Base-by-base conservation (phyloP, 1,140 invertebrate genomes). In the Pseudobourletiella spinata region DNA sequence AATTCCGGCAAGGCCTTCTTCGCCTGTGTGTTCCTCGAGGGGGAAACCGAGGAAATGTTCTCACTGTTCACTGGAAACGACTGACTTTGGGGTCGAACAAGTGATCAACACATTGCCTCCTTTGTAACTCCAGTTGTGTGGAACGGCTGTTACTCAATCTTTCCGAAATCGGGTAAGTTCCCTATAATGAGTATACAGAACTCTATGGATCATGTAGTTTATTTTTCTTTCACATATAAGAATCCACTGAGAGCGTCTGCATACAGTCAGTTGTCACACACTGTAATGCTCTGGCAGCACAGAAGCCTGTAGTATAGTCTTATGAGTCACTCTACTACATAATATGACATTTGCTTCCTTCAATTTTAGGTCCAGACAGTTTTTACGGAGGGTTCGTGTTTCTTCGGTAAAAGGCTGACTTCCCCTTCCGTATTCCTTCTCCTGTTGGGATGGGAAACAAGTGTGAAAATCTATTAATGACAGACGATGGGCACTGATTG, bases 81-180 rank as follows among this genome's bases (percentile, higher is more conserved):
- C 35, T 14, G 35, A 42, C 35, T 42, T 42, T 42, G n/a, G n/a
- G n/a, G n/a, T n/a, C 18, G 16, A 48, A 61, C 59, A 61, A 61
- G 59, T 61, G 59, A 61, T 61, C 59, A 61, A 61, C 59, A 61
- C 59, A 61, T 61, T 61, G 59, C 59, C 59, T 35, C n/a, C 39
- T 50, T 63, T 63, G 61, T 63, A 63, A 63, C 51, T 35, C 28
- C 28, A 63, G 61, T 63, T 51, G 29, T 26, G 54, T 55, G 55
- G 54, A 63, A 42, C 61, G 35, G 52, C 2, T 2, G n/a, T 44
- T 0, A 43, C 30, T 20, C 18, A 0, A 14, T 30, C 6, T 20
- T 55, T 32, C 25, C 52, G 20, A 55, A 55, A 55, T 55, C 52
- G 15, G 52, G 48, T 51, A 8, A 6, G 20, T 55, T 32, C 52